Evolutionary conservation across 2,797 vertebrate species (phyloP), one percentile per base, ranked within the genome.

Genomic region (Oreortyx pictus): DNA sequence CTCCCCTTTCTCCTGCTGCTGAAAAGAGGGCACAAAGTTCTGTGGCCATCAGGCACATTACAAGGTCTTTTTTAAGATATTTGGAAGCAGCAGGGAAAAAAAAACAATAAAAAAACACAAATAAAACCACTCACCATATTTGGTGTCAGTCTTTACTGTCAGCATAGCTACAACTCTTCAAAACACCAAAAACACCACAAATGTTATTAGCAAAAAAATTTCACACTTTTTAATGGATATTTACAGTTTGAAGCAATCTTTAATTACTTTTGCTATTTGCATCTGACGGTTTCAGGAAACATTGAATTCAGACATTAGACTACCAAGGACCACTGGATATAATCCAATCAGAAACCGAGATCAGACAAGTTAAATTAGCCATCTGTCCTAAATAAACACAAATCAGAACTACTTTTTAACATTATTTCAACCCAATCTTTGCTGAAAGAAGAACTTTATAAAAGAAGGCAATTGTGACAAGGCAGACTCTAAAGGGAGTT

Each of bases 91-190:
- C 76, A 85, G 54, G 67, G 35, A 2, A 3, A 2, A 3, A 64
- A 89, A 73, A 3, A 3, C 2, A 3, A 75, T 87, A 73, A 3
- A 3, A 3, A 72, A 89, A 62, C 8, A 65, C 74, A 91, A 66
- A 84, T 77, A 93, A 91, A 93, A 88, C 44, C 62, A 78, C 71
- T 74, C 65, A 19, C 76, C 61, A 70, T 52, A 68, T 83, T 72
- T 66, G 81, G 88, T 87, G 95, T 94, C 92, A 89, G 92, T 95
- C 95, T 95, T 80, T 95, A 89, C 92, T 92, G 82, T 91, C 89
- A 93, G 76, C 27, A 24, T 66, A 85, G 82, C 82, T 84, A 86
- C 54, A 95, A 91, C 75, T 46, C 24, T 83, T 88, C 65, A 67
- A 88, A 85, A 93, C 89, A 92, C 44, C 6, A 11, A 94, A 93